Base-by-base conservation (phyloP, 2,113 vertebrate species). In the Rhabdornis inornatus region DNA sequence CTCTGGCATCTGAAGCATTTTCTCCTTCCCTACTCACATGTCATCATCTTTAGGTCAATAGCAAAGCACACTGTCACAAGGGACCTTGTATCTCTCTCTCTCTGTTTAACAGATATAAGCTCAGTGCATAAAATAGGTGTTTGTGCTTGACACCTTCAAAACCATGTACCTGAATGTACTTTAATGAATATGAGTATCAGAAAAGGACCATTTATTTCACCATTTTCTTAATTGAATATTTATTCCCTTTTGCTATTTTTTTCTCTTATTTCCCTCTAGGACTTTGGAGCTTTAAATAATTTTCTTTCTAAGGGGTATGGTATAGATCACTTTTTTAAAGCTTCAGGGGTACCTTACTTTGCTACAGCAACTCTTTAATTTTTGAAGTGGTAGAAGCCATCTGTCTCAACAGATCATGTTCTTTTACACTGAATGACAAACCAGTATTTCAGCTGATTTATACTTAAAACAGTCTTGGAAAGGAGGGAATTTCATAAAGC, bases 321-420 rank as follows among this genome's bases (percentile, higher is more conserved):
- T 66, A 63, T 42, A 83, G 31, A 37, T 61, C 37, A 80, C 7
- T 45, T 80, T 77, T 82, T 83, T 71, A 83, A 93, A 93, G 44
- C 72, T 94, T 89, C 35, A 78, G 44, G 33, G 44, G 7, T 61
- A 88, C 33, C n/a, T 94, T 79, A 33, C 70, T 95, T 87, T 76
- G 28, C 75, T 70, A 70, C 47, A 86, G 59, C 21, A 90, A 9
- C 44, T 89, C 85, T 83, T 85, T 87, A 74, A 90, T 89, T 93
- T 96, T 79, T 94, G 71, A 96, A 88, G 68, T 86, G 31, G 56
- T 81, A 75, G 79, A 93, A 93, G 60, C 93, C 95, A 94, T 97
- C 96, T 96, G 88, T 96, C 95, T 96, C 69, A 89, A 84, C 92
- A 96, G 95, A 95, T 93, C 93, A 90, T 97, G 87, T 96, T 95